Evolutionary conservation across 2,113 vertebrate species (phyloP).

Genomic region (Neogale vison): DNA sequence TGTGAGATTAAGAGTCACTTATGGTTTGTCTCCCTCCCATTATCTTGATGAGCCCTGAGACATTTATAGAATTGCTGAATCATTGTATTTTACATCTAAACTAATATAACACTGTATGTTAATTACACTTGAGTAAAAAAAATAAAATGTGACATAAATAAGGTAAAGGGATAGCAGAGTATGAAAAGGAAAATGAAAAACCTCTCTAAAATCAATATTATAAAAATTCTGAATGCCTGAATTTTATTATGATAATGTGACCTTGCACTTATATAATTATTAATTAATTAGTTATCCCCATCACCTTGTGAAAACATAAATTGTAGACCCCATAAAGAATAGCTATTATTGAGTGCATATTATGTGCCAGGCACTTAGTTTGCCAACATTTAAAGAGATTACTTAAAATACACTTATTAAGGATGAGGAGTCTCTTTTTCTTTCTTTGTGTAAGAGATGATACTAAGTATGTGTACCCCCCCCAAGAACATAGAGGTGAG

Average conservation of each 20-base stretch:
- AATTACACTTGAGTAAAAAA: background rate
- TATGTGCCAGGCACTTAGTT: background rate
- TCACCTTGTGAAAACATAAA: background rate
- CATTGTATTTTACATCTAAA: background rate
- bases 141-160: background rate
- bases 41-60: background rate
- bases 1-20: no score
- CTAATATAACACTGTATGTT: background rate
- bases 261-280: background rate
- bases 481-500: background rate
- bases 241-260: slow-evolving; percentile 26
- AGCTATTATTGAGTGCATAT: background rate
- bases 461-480: background rate
- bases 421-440: background rate
- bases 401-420: background rate
- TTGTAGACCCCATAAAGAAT: background rate
- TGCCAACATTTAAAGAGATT: background rate
- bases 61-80: background rate
- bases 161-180: background rate
- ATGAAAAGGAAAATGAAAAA: slow-evolving; percentile 22
- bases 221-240: background rate
- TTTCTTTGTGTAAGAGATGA: background rate
- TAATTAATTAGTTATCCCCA: background rate
- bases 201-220: background rate
- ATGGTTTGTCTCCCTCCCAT: background rate